Base-by-base conservation (phyloP, 2,797 vertebrate genomes). In the Moxostoma hubbsi region DNA sequence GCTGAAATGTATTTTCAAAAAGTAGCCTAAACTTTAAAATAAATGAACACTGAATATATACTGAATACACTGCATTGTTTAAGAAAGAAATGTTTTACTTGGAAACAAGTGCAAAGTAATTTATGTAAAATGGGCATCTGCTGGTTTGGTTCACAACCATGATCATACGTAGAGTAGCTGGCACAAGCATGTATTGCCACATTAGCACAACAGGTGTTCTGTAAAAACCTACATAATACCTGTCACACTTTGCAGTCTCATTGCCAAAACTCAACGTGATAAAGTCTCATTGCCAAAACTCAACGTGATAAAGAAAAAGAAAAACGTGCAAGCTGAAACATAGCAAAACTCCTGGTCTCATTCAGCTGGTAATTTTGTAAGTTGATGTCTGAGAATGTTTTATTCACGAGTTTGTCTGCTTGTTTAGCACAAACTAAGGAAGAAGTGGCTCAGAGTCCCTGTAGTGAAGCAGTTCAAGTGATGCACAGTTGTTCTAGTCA, bases 361-460 rank as follows among this genome's bases (percentile, higher is more conserved):
- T 72, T 65, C 12, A 65, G 45, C 12, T 13, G 59, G 59, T 65
- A 58, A 64, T 72, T 72, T 51, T 64, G 59, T 57, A 65, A 79
- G 61, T 64, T 79, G 61, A 54, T 71, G 67, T 10, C 69, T 79
- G 13, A 1, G n/a, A 79, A 79, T 79, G 69, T 73, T 73, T 79
- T 79, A 79, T 79, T 79, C 69, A 79, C 61, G 51, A 73, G 53
- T 73, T 65, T 43, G 77, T 10, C 45, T 72, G 68, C 77, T 79
- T 79, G 77, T 45, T 73, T 79, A 65, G 61, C 62, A 12, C 43
- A 72, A 72, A 79, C 51, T 72, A 50, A 43, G 72, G 18, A 51
- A 2, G 72, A 72, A 72, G 59, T 73, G 53, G 50, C 53, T 18
- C 49, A 45, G 77, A 79, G 49, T 72, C 61, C 68, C 69, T 65